Evolutionary conservation across 2,113 vertebrate species (phyloP).

Genomic region (Speoplatyrhinus poulsoni): DNA sequence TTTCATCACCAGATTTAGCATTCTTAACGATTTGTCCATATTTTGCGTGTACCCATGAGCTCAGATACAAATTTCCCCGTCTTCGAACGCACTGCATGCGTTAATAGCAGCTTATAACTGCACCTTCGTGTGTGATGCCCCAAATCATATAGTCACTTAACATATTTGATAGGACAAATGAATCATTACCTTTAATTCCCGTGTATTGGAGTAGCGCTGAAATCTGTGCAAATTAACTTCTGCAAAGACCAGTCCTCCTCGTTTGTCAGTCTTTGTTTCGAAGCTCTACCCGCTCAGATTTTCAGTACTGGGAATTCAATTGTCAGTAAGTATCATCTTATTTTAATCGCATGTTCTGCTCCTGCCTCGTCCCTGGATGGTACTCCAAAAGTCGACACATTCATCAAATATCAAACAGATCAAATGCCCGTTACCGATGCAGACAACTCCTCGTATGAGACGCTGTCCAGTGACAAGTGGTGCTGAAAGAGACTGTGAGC

Average conservation of each 20-base stretch:
- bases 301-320: conserved; percentile 12
- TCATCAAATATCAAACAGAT: conserved; percentile 31
- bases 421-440: not conserved
- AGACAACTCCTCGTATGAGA: conserved; percentile 32
- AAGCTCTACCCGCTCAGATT: not conserved
- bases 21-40: too few species aligned
- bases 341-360: too few species aligned
- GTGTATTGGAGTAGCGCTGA: conserved; percentile 12
- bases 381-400: conserved; percentile 29
- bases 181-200: conserved; percentile 46
- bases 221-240: conserved; percentile 46
- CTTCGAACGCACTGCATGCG: conserved; percentile 14
- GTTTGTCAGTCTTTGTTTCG: conserved; percentile 37
- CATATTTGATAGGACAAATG: not conserved
- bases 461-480: conserved; percentile 66
- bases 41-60: too few species aligned
- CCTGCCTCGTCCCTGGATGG: not conserved
- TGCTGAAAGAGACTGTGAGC: conserved; percentile 62
- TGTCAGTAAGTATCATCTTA: not conserved
- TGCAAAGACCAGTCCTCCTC: conserved; percentile 10
- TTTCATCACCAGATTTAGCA: too few species aligned
- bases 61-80: too few species aligned
- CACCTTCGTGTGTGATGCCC: too few species aligned
- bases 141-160: not conserved
- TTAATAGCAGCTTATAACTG: not conserved